Percentiles rank a stretch among this genome's conserved stretches.
Conservation (phyloP, 2,888 invertebrate species). For the Microctonus aethiopoides region DNA sequence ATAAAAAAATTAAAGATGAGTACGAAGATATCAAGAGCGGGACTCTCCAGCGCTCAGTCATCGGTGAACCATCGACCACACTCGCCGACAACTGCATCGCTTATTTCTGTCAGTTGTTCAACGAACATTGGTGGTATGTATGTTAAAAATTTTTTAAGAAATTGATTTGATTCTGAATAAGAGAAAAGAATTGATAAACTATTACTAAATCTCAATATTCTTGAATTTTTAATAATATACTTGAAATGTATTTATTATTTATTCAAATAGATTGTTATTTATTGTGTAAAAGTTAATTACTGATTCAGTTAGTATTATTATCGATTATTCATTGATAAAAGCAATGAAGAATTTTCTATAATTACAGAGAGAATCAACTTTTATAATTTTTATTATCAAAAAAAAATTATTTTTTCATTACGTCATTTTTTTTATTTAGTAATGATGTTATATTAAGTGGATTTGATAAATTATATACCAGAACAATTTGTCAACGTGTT, state of each 20-base stretch:
- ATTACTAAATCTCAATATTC: too few species aligned
- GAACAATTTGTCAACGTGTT: not conserved
- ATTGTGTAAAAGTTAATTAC: too few species aligned
- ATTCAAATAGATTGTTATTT: too few species aligned
- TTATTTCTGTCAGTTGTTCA: slow-evolving; percentile 35
- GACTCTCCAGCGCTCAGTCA: slow-evolving; percentile 51
- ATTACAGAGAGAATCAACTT: too few species aligned
- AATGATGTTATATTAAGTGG: not conserved
- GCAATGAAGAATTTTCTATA: not conserved
- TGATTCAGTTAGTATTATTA: too few species aligned
- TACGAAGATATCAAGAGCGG: slow-evolving; percentile 55
- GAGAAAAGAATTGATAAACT: too few species aligned
- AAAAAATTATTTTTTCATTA: not conserved
- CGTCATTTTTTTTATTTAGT: not conserved
- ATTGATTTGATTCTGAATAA: too few species aligned
- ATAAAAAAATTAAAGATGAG: slow-evolving; percentile 48
- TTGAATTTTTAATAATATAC: too few species aligned
- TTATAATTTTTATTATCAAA: not conserved
- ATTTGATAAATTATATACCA: not conserved
- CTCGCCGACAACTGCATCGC: slow-evolving; percentile 35
- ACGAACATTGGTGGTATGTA: not conserved
- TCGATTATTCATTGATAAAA: too few species aligned
- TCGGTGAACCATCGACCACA: slow-evolving; percentile 50
- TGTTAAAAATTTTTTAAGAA: too few species aligned
- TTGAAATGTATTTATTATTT: too few species aligned